Base-by-base conservation (phyloP, 2,797 vertebrate genomes). In the Clarias pachynema region DNA sequence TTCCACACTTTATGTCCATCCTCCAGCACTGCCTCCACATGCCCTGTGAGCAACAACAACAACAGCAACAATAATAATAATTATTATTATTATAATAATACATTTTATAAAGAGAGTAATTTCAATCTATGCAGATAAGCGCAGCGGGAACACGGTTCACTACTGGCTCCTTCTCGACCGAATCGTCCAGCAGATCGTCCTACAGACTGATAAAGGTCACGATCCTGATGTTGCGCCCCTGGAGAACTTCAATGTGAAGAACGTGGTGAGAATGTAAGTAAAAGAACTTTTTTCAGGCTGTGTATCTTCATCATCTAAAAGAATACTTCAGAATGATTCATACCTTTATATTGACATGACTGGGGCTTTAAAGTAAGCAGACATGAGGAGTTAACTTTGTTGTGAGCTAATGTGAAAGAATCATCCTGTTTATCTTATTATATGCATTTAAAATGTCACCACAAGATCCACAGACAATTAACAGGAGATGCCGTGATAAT, bases 241-340 rank as follows among this genome's bases (percentile, higher is more conserved):
- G 93, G 98, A 99, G 93, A 99, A 99, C 91, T 99, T 99, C 90
- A 98, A 99, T 86, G 98, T 99, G 92, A 99, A 97, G 94, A 99
- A 99, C 0, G 97, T 99, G 0, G 98, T 99, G 84, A 96, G 97
- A 89, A 99, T 99, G 98, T 99, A 91, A 98, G 96, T 92, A 16
- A 60, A 12, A 6, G 57, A 49, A n/a, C n/a, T 72, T 16, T 68
- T 20, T 70, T 53, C 14, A 24, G 0, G 24, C 37, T 26, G 40
- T 44, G 44, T n/a, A 16, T 16, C 37, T 49, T 26, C 5, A 14
- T 49, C 40, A 16, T 49, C 2, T 12, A 49, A 5, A 29, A 49
- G 14, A 53, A 14, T 3, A 14, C 49, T 53, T 53, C 49, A 14
- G 10, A 2, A 49, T 12, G 44, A 49, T 49, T 49, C 10, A 2